These are phyloP conservation scores for Pan troglodytes DNA, from an alignment of 2,113 vertebrate genomes.

Conservation along the genomic window NHGRI_mPanTro3-v2.1_pri NC_072409.2:46713001-46713500, in stretches of 20 bases:
- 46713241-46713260: background rate
- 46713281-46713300: constrained; percentile 4
- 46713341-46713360: background rate
- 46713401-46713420: background rate
- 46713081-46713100: background rate
- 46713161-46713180: constrained; percentile 49
- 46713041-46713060: background rate
- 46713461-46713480: background rate
- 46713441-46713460: background rate
- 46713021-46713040: background rate
- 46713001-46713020: background rate
- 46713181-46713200: constrained; percentile 25
- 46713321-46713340: constrained; percentile 1
- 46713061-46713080: background rate
- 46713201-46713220: constrained; percentile 7
- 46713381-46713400: background rate
- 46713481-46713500: background rate
- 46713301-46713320: constrained; percentile 12
- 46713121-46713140: constrained; percentile 13
- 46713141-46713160: constrained; percentile 15
- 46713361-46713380: background rate
- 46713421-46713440: background rate
- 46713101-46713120: background rate
- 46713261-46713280: background rate
- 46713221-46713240: background rate